Conservation (phyloP, 2,888 invertebrate genomes). For the Erebia epiphron region DNA sequence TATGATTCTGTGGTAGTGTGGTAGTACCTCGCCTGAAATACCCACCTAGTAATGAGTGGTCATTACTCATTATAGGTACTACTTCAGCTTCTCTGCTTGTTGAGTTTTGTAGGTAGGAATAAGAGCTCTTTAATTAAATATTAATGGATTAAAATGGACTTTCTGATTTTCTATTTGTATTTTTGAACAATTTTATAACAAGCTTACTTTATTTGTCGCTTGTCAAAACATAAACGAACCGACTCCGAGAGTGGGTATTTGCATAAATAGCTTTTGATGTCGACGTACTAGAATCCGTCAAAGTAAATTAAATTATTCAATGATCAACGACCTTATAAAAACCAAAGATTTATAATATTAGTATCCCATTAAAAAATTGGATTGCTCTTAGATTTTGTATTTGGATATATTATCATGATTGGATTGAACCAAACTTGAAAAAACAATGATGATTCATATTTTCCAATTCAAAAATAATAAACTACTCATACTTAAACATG, state of each 20-base stretch:
- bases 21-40: too few relatives aligned
- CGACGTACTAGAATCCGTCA: not conserved
- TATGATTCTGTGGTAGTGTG: too few relatives aligned
- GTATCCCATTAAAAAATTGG: not conserved
- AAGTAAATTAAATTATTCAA: not conserved
- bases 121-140: too few relatives aligned
- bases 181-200: not conserved
- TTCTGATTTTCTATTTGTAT: not conserved
- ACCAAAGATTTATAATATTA: not conserved
- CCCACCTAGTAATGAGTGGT: too few relatives aligned
- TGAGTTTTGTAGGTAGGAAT: too few relatives aligned
- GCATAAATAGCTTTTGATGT: slow-evolving; percentile 17
- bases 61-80: too few relatives aligned
- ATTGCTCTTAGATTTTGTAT: not conserved
- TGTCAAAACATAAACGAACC: not conserved
- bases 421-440: too few relatives aligned
- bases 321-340: not conserved
- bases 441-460: too few relatives aligned
- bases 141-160: not conserved
- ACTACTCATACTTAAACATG: too few relatives aligned
- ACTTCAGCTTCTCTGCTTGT: too few relatives aligned
- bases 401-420: too few relatives aligned
- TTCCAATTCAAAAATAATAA: too few relatives aligned
- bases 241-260: slow-evolving; percentile 7
- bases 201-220: slow-evolving; percentile 3